Base-by-base conservation (phyloP, 1,140 invertebrate genomes). In the Drosophila eugracilis region DNA sequence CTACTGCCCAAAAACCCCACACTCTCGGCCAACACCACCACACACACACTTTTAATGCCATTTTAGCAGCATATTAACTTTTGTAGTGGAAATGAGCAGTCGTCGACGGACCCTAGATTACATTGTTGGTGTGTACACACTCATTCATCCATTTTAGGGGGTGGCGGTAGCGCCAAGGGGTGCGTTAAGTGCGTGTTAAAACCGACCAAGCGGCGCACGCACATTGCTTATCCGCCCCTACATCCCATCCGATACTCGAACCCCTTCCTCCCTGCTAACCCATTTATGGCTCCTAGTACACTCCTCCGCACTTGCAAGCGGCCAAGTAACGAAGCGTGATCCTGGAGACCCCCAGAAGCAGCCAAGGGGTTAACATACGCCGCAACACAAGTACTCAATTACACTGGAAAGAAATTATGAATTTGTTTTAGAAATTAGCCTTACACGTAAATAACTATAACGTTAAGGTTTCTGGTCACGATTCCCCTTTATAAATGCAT, bases 1-100 rank as follows among this genome's bases (percentile, higher is more conserved):
- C 45, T 12, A 15, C 24, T 19, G 24, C 10, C 41, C 17, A 21
- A n/a, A n/a, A n/a, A n/a, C n/a, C 14, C 39, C 19, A 24, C 6
- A 37, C 3, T 14, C 59, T 12, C 21, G 21, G 37, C 14, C 54
- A 32, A 21, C 57, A 17, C 52, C 45, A 44, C 30, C 60, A 28
- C 47, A 50, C 42, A 22, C 60, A 28, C 47, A 50, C 42, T 75
- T 75, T 88, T 88, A 88, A 81, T 86, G 74, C 69, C 81, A 88
- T 86, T 67, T 86, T 86, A 86, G 81, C 83, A 86, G 83, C 74
- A 78, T 88, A 86, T 86, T 86, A 85, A 86, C 77, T 80, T 86
- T 81, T 80, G 77, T 77, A 75, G 77, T 86, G 66, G 81, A 74
- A 86, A 77, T 77, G 81, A 85, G 77, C 81, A 84, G 76, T 72